Base-by-base conservation (phyloP, 1,140 invertebrate genomes). In the Rhopalosiphum maidis region DNA sequence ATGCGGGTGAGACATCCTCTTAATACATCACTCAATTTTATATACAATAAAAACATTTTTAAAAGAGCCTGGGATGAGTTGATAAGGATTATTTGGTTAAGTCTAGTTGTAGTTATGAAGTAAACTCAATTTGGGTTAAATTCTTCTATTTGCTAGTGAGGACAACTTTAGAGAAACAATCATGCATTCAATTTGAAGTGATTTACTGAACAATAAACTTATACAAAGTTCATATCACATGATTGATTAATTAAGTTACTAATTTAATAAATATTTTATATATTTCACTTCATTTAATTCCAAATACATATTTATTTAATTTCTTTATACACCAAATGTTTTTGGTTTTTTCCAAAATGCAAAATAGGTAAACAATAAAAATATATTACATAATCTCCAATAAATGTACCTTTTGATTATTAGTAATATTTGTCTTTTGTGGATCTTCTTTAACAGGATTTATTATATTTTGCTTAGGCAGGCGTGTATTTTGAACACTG, bases 361-460 rank as follows among this genome's bases (percentile, higher is more conserved):
- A 77, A n/a, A 77, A 41, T 41, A 41, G 41, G 15, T 77, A 77
- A 1, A 5, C n/a, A n/a, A 77, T 60, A 77, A n/a, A n/a, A 77
- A 18, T n/a, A n/a, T n/a, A n/a, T 18, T 6, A n/a, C n/a, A 77
- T 77, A 48, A 51, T 87, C 48, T 21, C n/a, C 6, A 77, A 77
- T 85, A 51, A 25, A 41, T 86, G 41, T 93, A 93, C 82, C 41
- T 93, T 83, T 55, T 21, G 37, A 18, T 51, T 93, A 55, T 43
- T 93, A 30, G 30, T 37, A 18, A 35, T 41, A 25, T 83, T 41
- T 25, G 8, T 83, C 18, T 43, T 86, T 4, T 48, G 37, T 55
- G 60, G 15, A 77, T 85, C 48, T n/a, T 43, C 77, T 43, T 54
- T 41, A 1, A 43, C 46, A 55, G 54, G 37, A 2, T 23, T 54